Conservation (phyloP, 1,140 invertebrate genomes). For the Gonioctena quinquepunctata region DNA sequence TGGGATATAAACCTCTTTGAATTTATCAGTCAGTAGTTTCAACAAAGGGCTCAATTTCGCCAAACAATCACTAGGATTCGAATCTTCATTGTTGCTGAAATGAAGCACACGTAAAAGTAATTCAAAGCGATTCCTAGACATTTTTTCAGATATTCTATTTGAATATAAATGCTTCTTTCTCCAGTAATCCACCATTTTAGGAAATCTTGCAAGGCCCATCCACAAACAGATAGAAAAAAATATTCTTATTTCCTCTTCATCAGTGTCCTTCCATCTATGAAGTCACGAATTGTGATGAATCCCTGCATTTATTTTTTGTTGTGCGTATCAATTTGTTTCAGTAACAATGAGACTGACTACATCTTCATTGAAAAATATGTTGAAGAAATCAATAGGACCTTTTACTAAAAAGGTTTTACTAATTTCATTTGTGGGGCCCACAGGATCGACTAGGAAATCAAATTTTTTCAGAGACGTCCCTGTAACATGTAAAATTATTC, state of each 20-base stretch:
- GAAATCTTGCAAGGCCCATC: slow-evolving; percentile 18
- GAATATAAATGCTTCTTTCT: slow-evolving; percentile 20
- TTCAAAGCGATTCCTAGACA: slow-evolving; percentile 43
- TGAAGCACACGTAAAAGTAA: slow-evolving; percentile 34
- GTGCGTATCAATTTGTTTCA: neutral
- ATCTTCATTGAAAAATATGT: neutral
- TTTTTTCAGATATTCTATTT: slow-evolving; percentile 24
- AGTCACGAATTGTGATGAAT: neutral
- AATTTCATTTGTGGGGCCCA: neutral
- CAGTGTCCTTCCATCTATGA: neutral
- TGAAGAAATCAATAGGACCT: neutral
- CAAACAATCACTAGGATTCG: slow-evolving; percentile 28
- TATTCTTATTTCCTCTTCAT: neutral
- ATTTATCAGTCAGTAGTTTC: slow-evolving; percentile 22
- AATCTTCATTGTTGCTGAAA: slow-evolving; percentile 37
- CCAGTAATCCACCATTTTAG: slow-evolving; percentile 24
- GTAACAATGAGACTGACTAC: neutral
- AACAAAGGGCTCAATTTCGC: slow-evolving; percentile 34
- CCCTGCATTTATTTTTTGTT: neutral
- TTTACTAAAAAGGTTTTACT: neutral
- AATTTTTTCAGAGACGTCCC: neutral
- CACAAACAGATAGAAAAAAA: neutral
- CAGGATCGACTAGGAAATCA: neutral
- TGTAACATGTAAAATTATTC: too few species aligned
- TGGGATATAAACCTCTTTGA: slow-evolving; percentile 22